These are phyloP conservation scores for Ancistrus triradiatus DNA, from an alignment of 2,113 vertebrate species.

Conservation along the genomic window DNA sequence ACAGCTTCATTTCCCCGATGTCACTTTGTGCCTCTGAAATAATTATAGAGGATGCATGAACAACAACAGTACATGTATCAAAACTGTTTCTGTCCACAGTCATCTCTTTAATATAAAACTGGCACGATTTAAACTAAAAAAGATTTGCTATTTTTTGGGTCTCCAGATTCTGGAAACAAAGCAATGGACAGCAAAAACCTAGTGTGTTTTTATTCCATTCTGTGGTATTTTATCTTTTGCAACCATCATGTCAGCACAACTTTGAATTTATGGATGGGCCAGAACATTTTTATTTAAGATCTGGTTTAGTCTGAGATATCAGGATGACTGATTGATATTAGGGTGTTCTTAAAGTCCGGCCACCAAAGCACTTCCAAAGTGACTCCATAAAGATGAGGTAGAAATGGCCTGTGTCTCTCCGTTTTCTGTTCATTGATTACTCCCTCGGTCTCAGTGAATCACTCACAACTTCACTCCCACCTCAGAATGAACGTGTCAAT, in stretches of 20 bases:
- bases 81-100: conserved; percentile 8
- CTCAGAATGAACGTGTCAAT: conserved; percentile 5
- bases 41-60: neutral
- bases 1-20: neutral
- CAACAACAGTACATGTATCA: neutral
- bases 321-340: conserved; percentile 25
- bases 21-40: conserved; percentile 14
- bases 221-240: neutral
- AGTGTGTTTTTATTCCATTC: neutral
- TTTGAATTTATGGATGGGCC: neutral
- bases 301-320: conserved; percentile 16
- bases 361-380: conserved; percentile 7
- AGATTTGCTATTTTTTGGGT: no score
- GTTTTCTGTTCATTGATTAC: conserved; percentile 45
- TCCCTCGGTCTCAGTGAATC: conserved; percentile 25
- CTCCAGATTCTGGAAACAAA: neutral
- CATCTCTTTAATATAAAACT: no score
- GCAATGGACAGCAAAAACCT: neutral
- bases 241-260: neutral
- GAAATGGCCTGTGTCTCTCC: conserved; percentile 15
- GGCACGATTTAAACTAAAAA: no score
- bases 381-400: no score
- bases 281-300: conserved; percentile 22
- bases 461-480: conserved; percentile 39
- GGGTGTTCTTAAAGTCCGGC: conserved; percentile 19